Conservation (phyloP, 2,888 invertebrate species). For the Cheiracanthium punctorium region DNA sequence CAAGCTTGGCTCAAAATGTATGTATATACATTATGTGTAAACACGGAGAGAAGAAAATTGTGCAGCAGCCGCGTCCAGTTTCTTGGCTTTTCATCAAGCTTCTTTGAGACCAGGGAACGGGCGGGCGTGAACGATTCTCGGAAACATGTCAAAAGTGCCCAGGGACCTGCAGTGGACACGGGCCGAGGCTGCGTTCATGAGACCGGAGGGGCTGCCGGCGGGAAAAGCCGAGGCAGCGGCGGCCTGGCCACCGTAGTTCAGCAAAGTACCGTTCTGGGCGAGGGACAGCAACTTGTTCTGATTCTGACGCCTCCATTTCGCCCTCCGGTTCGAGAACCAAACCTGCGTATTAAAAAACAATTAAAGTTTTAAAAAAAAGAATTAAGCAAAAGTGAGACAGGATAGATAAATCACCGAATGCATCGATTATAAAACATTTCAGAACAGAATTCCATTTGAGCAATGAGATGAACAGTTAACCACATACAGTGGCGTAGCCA, state of each 20-base stretch:
- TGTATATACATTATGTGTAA: no score
- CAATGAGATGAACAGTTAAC: no score
- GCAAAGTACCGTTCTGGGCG: background rate
- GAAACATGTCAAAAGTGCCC: background rate
- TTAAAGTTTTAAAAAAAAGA: background rate
- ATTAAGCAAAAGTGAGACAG: no score
- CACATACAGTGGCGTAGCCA: no score
- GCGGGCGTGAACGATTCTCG: background rate
- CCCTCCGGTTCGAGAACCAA: conserved; percentile 48
- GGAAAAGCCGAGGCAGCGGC: background rate
- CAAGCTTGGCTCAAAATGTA: no score
- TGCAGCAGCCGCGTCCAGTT: background rate
- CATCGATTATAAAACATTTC: no score
- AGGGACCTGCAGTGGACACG: background rate
- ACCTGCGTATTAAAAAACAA: conserved; percentile 18
- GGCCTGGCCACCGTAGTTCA: background rate
- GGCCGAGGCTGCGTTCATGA: background rate
- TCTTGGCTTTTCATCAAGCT: background rate
- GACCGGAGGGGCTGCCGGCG: background rate
- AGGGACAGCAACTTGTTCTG: background rate
- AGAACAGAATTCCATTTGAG: no score
- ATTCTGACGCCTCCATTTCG: conserved; percentile 43
- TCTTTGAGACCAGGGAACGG: background rate
- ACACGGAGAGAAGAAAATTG: no score
- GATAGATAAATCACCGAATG: no score